Conservation (phyloP, 2,113 vertebrate genomes). For the Lamprotornis superbus region DNA sequence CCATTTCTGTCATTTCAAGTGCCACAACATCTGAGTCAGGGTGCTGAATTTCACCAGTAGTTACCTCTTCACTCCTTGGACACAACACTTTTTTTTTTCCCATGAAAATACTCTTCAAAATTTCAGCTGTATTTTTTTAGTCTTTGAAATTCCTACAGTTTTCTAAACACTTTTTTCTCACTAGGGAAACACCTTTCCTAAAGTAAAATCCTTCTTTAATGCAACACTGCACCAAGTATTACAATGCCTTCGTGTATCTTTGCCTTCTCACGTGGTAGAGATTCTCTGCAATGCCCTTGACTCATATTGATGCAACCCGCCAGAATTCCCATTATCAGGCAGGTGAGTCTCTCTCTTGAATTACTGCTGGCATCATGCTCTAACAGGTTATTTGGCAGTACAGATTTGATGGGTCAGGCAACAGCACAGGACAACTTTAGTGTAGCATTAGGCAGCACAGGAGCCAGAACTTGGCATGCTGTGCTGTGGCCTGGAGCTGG, state of each 20-base stretch:
- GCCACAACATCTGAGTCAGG: background rate
- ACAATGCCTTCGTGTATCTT: background rate
- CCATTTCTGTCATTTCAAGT: background rate
- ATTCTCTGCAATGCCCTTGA: background rate
- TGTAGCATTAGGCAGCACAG: background rate
- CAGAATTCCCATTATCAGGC: background rate
- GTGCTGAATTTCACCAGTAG: background rate
- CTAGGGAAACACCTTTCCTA: background rate
- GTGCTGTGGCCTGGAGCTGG: background rate
- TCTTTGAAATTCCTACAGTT: background rate
- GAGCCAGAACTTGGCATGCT: rapidly evolving
- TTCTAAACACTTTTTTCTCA: background rate
- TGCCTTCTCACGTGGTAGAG: background rate
- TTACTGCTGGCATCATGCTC: background rate
- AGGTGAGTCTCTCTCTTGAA: background rate
- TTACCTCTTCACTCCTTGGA: background rate
- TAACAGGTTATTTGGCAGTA: background rate
- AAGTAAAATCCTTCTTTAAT: background rate
- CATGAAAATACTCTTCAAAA: background rate
- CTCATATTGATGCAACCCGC: background rate
- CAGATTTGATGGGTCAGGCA: background rate
- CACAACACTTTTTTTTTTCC: background rate
- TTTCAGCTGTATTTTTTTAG: background rate
- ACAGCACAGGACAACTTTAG: background rate
- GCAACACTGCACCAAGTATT: background rate